A percentile compares a stretch with the other conserved stretches of the same genome.
phyloP scores from a whole-genome alignment of 2,113 vertebrate species.

The Nematolebias whitei region DNA sequence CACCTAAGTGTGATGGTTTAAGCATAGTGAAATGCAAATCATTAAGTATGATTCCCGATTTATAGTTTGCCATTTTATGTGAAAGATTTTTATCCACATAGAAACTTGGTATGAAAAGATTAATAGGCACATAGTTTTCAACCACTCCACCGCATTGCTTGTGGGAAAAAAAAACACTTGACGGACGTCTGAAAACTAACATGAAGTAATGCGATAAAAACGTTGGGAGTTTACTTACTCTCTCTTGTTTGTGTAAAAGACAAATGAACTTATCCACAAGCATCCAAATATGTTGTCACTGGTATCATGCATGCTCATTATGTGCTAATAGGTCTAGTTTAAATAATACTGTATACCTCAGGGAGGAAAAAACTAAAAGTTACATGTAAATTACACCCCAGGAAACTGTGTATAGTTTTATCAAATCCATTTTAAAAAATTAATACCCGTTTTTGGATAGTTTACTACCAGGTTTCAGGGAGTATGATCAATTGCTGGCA shows the following conservation, averaged over 20 bases:
- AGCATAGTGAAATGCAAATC: neutral
- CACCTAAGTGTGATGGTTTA: neutral
- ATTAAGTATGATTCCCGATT: neutral
- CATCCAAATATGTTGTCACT: too few relatives aligned
- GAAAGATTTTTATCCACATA: neutral
- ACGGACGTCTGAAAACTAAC: neutral
- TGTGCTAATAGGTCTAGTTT: too few relatives aligned
- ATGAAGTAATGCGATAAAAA: neutral
- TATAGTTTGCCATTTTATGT: neutral
- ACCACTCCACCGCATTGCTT: neutral
- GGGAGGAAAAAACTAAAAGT: too few relatives aligned
- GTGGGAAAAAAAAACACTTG: neutral
- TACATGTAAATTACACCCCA: too few relatives aligned
- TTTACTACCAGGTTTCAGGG: neutral
- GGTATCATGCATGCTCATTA: too few relatives aligned
- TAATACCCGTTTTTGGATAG: too few relatives aligned
- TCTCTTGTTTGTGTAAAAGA: too few relatives aligned
- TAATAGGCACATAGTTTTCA: neutral
- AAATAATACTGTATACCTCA: too few relatives aligned
- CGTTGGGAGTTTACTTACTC: too few relatives aligned
- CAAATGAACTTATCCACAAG: too few relatives aligned
- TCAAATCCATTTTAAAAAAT: too few relatives aligned
- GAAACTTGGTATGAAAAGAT: neutral
- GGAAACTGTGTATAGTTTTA: too few relatives aligned
- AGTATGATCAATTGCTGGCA: slow-evolving; percentile 3